Base-by-base conservation (phyloP, 2,888 invertebrate genomes). In the Podabrus alpinus region DNA sequence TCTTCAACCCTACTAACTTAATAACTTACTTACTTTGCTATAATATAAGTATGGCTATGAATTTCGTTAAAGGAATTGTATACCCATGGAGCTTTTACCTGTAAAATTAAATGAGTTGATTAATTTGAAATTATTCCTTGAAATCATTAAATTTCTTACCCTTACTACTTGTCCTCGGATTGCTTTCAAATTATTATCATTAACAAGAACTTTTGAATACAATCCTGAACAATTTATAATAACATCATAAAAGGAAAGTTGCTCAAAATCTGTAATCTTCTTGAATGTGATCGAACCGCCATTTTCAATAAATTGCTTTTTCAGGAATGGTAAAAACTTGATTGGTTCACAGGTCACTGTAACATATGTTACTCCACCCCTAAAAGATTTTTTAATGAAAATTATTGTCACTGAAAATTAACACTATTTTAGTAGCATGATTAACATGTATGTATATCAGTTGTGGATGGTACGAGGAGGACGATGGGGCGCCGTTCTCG, bases 181-280 rank as follows among this genome's bases (percentile, higher is more conserved):
- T 1, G 96, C 90, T 71, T 87, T 87, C 67, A 94, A 88, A 45
- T 84, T 83, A 0, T 85, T 79, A 88, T 96, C 96, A 0, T 89
- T 88, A 0, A 92, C 89, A 0, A 96, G 85, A 9, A 88, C 78
- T 79, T 88, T 88, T 0, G 95, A 91, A 1, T 91, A 92, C 0
- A 96, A 83, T 1, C 95, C 96, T 1, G 92, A 89, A 80, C 96
- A 96, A 85, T 96, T 96, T 62, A 96, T 89, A n/a, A 96, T 88
- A 0, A 94, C 88, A 83, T 95, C 92, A 81, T 85, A 86, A 15
- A 83, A 81, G 0, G 86, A 80, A 15, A 91, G 84, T 29, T 90
- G 88, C 4, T 91, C 84, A 0, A 93, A 84, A 68, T 88, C 85
- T 11, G 89, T 87, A 5, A 94, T 86, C 80, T 88, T 90, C 76